Evolutionary conservation across 23 tunicate genomes (phyloP).

Genomic region (Phallusia fumigata): DNA sequence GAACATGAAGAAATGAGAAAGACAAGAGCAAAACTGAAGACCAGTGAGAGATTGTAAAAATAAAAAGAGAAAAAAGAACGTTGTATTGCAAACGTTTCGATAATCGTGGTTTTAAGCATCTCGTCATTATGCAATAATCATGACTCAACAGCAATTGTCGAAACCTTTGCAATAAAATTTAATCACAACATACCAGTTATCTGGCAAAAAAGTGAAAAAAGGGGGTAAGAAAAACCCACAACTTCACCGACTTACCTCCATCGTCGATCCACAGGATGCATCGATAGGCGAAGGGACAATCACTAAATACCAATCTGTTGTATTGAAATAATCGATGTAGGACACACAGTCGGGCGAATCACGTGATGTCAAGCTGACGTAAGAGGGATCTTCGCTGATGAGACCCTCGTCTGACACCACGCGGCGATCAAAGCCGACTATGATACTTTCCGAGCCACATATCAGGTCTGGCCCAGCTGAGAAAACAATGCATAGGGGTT

Average conservation of each 20-base stretch:
- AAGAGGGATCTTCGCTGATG: conserved; percentile 19
- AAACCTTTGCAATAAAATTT: too few species aligned
- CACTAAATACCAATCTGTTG: conserved; percentile 31
- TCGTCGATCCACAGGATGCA: conserved; percentile 54
- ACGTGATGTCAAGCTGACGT: conserved; percentile 50
- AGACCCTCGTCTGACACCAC: conserved; percentile 51
- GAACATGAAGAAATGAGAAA: too few species aligned
- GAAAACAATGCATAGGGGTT: not conserved
- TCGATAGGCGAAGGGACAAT: conserved; percentile 58
- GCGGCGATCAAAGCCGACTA: conserved; percentile 45
- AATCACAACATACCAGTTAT: too few species aligned
- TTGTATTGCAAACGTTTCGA: too few species aligned
- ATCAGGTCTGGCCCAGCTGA: conserved; percentile 57
- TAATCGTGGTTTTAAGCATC: too few species aligned
- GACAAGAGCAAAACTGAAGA: too few species aligned
- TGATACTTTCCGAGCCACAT: conserved; percentile 51
- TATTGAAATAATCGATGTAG: conserved; percentile 19
- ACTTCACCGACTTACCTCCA: conserved; percentile 46
- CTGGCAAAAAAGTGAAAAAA: too few species aligned
- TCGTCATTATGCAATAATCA: too few species aligned
- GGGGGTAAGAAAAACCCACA: not conserved
- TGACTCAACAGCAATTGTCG: too few species aligned
- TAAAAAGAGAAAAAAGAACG: too few species aligned
- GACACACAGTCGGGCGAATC: conserved; percentile 41
- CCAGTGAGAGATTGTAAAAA: too few species aligned